Percentiles rank a stretch among this genome's conserved stretches.
Conservation (phyloP, 2,888 invertebrate genomes). For the Apotomis capreana region DNA sequence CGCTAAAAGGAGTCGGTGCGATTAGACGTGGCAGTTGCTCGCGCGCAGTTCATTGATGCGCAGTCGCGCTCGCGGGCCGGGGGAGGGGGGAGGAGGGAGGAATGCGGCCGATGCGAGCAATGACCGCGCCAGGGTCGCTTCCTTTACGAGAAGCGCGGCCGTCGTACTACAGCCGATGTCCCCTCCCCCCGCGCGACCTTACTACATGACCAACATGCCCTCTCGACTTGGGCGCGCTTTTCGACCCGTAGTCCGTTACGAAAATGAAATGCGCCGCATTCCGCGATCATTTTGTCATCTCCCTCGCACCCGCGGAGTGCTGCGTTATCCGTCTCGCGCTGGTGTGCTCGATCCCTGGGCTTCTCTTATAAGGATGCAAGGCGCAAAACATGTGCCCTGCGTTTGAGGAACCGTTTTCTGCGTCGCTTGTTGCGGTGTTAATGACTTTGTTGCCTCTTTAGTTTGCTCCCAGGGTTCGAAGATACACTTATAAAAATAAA, state of each 20-base stretch:
- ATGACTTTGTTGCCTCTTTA: conserved; percentile 28
- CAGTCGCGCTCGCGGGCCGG: conserved; percentile 67
- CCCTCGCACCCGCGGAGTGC: conserved; percentile 60
- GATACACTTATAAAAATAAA: conserved; percentile 7
- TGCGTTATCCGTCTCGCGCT: conserved; percentile 36
- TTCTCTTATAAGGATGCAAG: conserved; percentile 50
- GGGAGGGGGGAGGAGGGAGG: conserved; percentile 70
- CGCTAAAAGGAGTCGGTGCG: conserved; percentile 66
- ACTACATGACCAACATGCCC: conserved; percentile 66
- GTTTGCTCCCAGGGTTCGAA: not conserved
- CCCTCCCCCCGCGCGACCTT: conserved; percentile 59
- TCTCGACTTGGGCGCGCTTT: conserved; percentile 73
- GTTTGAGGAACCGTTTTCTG: conserved; percentile 31
- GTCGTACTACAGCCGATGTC: conserved; percentile 77
- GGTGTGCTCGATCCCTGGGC: conserved; percentile 40
- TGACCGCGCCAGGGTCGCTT: conserved; percentile 83
- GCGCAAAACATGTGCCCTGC: conserved; percentile 54
- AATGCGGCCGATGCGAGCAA: conserved; percentile 83
- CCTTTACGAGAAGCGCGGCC: conserved; percentile 82
- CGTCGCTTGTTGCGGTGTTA: conserved; percentile 22
- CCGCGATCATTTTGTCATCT: conserved; percentile 69
- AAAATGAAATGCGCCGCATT: conserved; percentile 82
- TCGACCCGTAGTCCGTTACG: conserved; percentile 81
- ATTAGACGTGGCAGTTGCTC: conserved; percentile 69
- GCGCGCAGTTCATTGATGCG: conserved; percentile 81